Evolutionary conservation across 1,140 invertebrate genomes (phyloP).

Genomic region (Macrotrachela quadricornifera): DNA sequence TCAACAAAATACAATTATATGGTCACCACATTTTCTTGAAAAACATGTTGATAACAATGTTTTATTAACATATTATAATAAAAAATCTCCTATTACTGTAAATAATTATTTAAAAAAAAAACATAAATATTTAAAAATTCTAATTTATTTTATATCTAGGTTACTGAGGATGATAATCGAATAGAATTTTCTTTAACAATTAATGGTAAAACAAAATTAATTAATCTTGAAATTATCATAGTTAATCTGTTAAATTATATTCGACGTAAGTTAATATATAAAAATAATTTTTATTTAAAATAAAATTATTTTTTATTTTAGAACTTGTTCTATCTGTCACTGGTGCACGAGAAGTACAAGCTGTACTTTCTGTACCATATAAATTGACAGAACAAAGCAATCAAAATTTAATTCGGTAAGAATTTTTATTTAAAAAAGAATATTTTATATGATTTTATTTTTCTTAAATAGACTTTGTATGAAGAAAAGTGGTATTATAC

Average conservation of each 20-base stretch:
- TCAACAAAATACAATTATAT: neutral
- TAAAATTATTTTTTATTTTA: no score
- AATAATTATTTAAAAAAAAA: neutral
- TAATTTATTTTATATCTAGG: neutral
- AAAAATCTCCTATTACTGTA: neutral
- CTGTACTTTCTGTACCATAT: slow-evolving; percentile 1
- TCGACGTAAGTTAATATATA: neutral
- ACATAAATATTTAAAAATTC: neutral
- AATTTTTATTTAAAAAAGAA: neutral
- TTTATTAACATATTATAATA: neutral
- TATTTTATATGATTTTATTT: neutral
- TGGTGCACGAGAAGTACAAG: neutral
- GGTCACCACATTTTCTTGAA: slow-evolving; percentile 1
- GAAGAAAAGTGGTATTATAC: neutral
- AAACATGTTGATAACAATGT: neutral
- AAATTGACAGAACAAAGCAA: neutral
- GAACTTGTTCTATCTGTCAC: slow-evolving; percentile 1
- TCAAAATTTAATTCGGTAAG: neutral
- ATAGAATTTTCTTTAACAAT: neutral
- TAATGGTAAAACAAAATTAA: neutral
- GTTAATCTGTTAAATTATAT: neutral
- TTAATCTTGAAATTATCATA: neutral
- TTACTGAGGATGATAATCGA: neutral
- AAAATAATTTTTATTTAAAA: neutral
- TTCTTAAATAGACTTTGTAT: neutral